These are phyloP conservation scores for Rhagoletis zephyria DNA, from an alignment of 1,140 invertebrate species.

Conservation along the genomic window DNA sequence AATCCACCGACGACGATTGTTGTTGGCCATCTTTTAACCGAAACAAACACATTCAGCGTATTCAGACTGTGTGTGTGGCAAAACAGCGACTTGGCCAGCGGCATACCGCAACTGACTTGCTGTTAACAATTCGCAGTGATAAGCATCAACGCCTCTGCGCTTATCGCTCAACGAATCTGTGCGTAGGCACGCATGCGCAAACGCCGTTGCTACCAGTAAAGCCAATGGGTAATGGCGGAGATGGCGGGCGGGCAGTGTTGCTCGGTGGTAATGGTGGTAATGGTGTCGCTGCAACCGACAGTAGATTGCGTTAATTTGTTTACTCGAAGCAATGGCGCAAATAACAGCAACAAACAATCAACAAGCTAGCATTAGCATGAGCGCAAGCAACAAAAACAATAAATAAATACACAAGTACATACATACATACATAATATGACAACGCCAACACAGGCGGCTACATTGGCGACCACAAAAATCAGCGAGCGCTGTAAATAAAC, in stretches of 20 bases:
- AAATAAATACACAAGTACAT: not conserved
- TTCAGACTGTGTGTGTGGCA: too few relatives aligned
- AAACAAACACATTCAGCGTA: not conserved
- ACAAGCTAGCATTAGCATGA: constrained; percentile 43
- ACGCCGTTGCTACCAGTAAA: not conserved
- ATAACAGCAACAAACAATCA: constrained; percentile 44
- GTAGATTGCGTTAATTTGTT: constrained; percentile 52
- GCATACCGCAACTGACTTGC: not conserved
- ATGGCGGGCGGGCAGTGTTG: not conserved
- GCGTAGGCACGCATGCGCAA: constrained; percentile 39
- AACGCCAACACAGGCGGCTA: constrained; percentile 32
- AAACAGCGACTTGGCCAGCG: constrained; percentile 5
- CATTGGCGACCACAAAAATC: constrained; percentile 44
- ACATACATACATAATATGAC: not conserved
- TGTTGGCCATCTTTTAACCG: not conserved
- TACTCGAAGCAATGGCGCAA: constrained; percentile 43
- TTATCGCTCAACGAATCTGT: constrained; percentile 6
- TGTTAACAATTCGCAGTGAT: constrained; percentile 18
- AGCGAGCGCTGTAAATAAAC: constrained; percentile 25
- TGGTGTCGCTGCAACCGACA: constrained; percentile 7
- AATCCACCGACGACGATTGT: not conserved
- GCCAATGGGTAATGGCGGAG: not conserved
- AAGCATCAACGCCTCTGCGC: constrained; percentile 49
- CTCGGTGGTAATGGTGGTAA: not conserved
- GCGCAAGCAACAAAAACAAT: not conserved